phyloP scores from a whole-genome alignment of 2,888 invertebrate genomes.

The Cyclophora punctaria region DNA sequence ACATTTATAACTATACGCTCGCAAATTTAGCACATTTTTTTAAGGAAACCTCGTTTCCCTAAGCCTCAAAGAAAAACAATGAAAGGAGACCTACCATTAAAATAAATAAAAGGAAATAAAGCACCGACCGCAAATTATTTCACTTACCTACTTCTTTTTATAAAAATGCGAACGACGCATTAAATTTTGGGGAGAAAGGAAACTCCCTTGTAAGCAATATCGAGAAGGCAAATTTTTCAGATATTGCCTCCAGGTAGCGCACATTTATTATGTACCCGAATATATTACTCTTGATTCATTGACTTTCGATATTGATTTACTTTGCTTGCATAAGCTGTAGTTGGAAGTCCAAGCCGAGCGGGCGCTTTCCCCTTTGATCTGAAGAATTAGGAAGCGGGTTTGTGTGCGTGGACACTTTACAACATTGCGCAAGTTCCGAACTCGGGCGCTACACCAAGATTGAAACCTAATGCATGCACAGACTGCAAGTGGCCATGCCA shows the following conservation, averaged over 20 bases:
- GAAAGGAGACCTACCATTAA: conserved; percentile 70
- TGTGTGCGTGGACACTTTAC: conserved; percentile 28
- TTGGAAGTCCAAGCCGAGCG: conserved; percentile 47
- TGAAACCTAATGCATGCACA: conserved; percentile 22
- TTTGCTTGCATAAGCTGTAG: conserved; percentile 72
- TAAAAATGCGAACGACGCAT: conserved; percentile 75
- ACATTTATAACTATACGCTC: conserved; percentile 50
- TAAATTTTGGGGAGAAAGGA: conserved; percentile 75
- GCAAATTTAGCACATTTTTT: conserved; percentile 51
- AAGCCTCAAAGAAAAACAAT: conserved; percentile 60
- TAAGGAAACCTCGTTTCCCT: conserved; percentile 47
- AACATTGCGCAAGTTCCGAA: conserved; percentile 23
- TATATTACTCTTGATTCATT: conserved; percentile 76
- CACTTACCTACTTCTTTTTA: conserved; percentile 74
- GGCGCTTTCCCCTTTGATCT: conserved; percentile 45
- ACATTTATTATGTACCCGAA: conserved; percentile 77
- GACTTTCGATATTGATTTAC: conserved; percentile 75
- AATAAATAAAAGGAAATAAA: conserved; percentile 75
- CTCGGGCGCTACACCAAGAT: conserved; percentile 17
- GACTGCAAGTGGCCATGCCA: conserved; percentile 9
- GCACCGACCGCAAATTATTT: conserved; percentile 72
- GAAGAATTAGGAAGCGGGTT: conserved; percentile 44
- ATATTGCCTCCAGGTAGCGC: conserved; percentile 76
- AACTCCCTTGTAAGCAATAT: conserved; percentile 76
- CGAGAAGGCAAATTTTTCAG: conserved; percentile 76